Percentiles rank a stretch among this genome's conserved stretches.
phyloP scores from a whole-genome alignment of 2,113 vertebrate genomes.

The Melanerpes formicivorus region DNA sequence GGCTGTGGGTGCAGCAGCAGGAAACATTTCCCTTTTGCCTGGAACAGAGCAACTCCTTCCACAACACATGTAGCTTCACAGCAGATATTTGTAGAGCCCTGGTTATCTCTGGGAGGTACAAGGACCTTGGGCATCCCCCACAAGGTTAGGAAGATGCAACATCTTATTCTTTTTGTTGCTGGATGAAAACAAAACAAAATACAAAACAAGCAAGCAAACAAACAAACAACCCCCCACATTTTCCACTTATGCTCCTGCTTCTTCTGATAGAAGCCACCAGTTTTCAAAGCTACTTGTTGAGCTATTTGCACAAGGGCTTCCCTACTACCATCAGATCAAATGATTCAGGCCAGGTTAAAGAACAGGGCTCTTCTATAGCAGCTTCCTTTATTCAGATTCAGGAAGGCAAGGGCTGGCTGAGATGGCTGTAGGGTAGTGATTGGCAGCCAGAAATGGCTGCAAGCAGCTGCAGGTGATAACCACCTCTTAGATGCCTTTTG shows the following conservation, averaged over 20 bases:
- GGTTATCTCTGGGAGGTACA: accelerated
- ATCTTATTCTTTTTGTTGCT: accelerated
- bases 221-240: too few species aligned
- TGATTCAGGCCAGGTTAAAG: not conserved
- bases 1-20: not conserved
- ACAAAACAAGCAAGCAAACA: too few species aligned
- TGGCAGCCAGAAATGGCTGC: not conserved
- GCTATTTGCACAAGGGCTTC: not conserved
- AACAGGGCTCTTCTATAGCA: not conserved
- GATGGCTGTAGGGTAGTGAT: accelerated
- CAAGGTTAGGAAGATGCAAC: not conserved
- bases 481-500: not conserved
- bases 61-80: not conserved
- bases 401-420: not conserved
- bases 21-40: not conserved
- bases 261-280: not conserved
- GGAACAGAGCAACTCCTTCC: not conserved
- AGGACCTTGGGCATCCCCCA: accelerated
- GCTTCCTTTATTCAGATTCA: not conserved
- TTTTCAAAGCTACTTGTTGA: not conserved
- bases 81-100: not conserved
- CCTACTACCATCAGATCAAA: not conserved
- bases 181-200: not conserved
- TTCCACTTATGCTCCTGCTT: not conserved
- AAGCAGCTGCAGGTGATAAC: not conserved